Conservation (phyloP, 2,113 vertebrate species). For the Odocoileus virginianus region DNA sequence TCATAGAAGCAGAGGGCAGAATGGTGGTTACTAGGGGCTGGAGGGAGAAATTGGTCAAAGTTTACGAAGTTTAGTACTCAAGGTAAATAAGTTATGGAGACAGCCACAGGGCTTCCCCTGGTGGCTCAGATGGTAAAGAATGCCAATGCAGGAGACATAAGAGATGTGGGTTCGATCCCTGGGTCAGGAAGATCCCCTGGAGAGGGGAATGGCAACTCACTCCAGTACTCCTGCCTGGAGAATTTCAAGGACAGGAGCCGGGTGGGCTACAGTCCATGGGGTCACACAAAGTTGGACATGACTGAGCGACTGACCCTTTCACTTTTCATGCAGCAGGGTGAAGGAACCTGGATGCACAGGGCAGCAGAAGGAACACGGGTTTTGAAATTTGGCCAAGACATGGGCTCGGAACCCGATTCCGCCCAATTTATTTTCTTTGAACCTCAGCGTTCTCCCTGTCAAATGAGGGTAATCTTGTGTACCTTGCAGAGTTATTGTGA, state of each 20-base stretch:
- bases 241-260: not conserved
- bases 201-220: not conserved
- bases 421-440: not conserved
- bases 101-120: not conserved
- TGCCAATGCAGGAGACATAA: not conserved
- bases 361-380: fast-evolving
- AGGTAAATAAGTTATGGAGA: not conserved
- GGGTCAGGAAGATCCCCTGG: not conserved
- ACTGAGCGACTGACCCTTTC: not conserved
- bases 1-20: not conserved
- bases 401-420: not conserved
- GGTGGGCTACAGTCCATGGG: not conserved
- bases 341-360: not conserved
- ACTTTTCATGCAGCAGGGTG: not conserved
- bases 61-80: not conserved
- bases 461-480: not conserved
- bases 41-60: not conserved
- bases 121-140: not conserved
- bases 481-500: not conserved
- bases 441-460: not conserved
- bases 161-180: fast-evolving
- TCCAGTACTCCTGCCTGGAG: not conserved
- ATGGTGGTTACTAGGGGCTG: not conserved
- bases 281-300: not conserved
- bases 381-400: not conserved